Evolutionary conservation across 2,113 vertebrate genomes (phyloP).

Genomic region (Serilophus lunatus): DNA sequence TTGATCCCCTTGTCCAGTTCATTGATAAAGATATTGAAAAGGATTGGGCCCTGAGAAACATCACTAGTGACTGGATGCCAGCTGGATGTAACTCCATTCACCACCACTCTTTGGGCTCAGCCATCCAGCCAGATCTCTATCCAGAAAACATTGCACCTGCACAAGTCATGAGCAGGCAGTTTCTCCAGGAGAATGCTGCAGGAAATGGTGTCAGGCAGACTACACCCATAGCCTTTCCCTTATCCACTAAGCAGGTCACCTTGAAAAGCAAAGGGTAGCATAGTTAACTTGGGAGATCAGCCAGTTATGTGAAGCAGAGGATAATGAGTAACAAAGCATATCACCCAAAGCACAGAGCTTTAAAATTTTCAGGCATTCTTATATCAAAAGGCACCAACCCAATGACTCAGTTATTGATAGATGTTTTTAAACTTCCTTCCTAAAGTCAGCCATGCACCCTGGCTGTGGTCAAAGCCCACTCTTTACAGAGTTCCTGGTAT

Average conservation of each 20-base stretch:
- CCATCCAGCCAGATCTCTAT: neutral
- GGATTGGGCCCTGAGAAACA: neutral
- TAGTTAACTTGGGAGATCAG: neutral
- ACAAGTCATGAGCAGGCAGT: neutral
- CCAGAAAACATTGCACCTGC: neutral
- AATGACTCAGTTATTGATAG: neutral
- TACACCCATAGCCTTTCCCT: neutral
- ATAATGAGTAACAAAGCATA: neutral
- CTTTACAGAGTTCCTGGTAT: neutral
- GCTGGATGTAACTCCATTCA: neutral
- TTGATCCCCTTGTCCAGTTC: rapidly evolving
- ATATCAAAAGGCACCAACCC: conserved; percentile 29
- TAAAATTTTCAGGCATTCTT: neutral
- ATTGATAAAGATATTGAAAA: neutral
- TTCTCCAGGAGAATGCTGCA: neutral
- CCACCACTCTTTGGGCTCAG: neutral
- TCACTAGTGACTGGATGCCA: neutral
- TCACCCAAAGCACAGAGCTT: neutral
- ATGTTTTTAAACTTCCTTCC: neutral
- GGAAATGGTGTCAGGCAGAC: neutral
- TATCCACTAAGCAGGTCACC: neutral
- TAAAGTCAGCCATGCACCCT: neutral
- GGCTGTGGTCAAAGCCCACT: neutral
- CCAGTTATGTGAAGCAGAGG: neutral
- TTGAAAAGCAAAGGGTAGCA: neutral